Evolutionary conservation across 2,113 vertebrate species (phyloP), one percentile per base, ranked within the genome.

Genomic region (Fregetta grallaria): DNA sequence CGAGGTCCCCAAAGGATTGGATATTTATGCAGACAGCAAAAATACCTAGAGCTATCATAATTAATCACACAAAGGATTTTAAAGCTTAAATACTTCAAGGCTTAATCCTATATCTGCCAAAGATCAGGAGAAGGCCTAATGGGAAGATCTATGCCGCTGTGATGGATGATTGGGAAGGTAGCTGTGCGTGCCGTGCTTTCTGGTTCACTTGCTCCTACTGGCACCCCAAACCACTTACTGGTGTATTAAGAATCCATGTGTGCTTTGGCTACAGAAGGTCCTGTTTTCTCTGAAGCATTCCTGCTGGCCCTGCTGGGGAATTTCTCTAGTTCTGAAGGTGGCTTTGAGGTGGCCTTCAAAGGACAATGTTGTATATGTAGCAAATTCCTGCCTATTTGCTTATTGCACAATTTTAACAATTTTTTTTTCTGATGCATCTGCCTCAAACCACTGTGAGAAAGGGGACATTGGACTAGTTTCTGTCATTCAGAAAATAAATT

Each of bases 71-170:
- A 44, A 75, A 95, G 73, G 56, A 68, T 84, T 88, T 73, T 29
- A 84, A 75, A 86, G 65, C 36, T 68, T 77, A 45, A 91, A 58
- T 65, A 84, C 86, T 96, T 92, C 79, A 91, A 68, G 36, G 55
- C 34, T 74, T 88, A 30, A 79, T 34, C 27, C 3, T 50, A 3
- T 58, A n/a, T 29, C 65, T 89, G 61, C 18, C 7, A 56, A 72
- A 81, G 52, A 63, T 25, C 55, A 70, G 68, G 42, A 85, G 50
- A 75, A 61, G 62, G 55, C 10, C 67, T 71, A 27, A 59, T 25
- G 52, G 72, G 75, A 42, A 71, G 88, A 13, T 42, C 11, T 50
- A 4, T 18, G 45, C 26, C 62, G 67, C 68, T 45, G n/a, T 44
- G 47, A 59, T 47, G 42, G 80, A 44, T 13, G 61, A 23, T 6